Percentiles rank a stretch among this genome's conserved stretches.
phyloP scores from a whole-genome alignment of 2,113 vertebrate genomes.

The Leucopsar rothschildi region DNA sequence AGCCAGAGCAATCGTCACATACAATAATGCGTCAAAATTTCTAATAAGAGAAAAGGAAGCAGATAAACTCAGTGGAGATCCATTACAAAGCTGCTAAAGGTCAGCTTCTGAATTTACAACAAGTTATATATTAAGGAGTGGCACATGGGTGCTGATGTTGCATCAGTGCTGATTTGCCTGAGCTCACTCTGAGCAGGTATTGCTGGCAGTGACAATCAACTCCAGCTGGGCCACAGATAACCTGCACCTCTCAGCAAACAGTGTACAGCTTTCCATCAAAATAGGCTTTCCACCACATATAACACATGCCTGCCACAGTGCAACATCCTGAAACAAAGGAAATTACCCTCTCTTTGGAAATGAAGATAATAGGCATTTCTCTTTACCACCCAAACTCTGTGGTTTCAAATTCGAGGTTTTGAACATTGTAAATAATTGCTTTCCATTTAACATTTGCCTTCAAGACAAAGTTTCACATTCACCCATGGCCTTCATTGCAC shows the following conservation, averaged over 20 bases:
- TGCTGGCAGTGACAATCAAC: rapidly evolving
- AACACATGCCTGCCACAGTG: background rate
- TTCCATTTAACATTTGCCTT: background rate
- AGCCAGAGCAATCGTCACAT: background rate
- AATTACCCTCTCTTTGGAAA: background rate
- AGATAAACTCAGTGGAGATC: background rate
- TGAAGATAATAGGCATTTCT: rapidly evolving
- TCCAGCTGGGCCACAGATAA: background rate
- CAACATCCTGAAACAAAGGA: background rate
- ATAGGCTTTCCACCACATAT: background rate
- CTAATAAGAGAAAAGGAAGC: background rate
- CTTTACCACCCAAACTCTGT: background rate
- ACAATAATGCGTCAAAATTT: background rate
- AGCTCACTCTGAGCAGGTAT: background rate
- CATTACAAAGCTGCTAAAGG: background rate
- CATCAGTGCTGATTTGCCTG: background rate
- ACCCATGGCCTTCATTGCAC: background rate
- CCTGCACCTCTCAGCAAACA: background rate
- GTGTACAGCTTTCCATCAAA: background rate
- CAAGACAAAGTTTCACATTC: background rate
- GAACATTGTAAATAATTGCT: background rate
- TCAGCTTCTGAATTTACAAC: background rate
- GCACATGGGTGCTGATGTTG: rapidly evolving
- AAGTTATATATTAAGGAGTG: background rate
- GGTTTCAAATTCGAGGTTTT: background rate